Conservation (phyloP, 2,113 vertebrate species). For the Xiphorhynchus elegans region DNA sequence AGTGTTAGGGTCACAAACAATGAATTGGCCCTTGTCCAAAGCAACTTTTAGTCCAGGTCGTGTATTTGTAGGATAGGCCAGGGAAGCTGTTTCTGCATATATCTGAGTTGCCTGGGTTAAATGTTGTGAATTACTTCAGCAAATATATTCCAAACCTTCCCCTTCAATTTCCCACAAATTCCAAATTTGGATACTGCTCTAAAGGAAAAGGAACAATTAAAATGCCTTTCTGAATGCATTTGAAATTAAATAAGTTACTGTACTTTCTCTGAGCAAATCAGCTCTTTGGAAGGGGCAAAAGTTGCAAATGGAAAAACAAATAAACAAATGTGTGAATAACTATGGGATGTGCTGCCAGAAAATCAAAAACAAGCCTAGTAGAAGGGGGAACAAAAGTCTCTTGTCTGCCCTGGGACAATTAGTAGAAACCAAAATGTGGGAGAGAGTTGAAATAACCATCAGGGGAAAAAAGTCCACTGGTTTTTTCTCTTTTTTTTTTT, state of each 20-base stretch:
- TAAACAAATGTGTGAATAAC: slow-evolving; percentile 46
- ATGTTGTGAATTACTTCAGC: not conserved
- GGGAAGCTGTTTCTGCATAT: not conserved
- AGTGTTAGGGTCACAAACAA: not conserved
- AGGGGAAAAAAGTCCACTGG: not conserved
- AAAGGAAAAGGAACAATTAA: slow-evolving; percentile 31
- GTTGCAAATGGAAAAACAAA: slow-evolving; percentile 53
- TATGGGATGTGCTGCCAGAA: slow-evolving; percentile 16
- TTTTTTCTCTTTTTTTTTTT: no score
- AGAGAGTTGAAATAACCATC: not conserved
- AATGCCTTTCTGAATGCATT: slow-evolving; percentile 18
- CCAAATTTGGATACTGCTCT: not conserved
- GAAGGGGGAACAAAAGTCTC: not conserved
- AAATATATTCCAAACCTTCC: not conserved
- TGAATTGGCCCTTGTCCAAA: not conserved
- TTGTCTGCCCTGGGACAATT: not conserved
- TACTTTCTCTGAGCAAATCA: slow-evolving; percentile 6
- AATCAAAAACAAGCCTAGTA: not conserved
- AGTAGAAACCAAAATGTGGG: slow-evolving; percentile 8
- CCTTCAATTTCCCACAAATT: not conserved
- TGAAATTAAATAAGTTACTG: slow-evolving; percentile 38
- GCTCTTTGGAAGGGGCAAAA: slow-evolving; percentile 32
- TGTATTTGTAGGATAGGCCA: not conserved
- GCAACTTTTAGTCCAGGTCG: not conserved
- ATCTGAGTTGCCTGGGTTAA: not conserved